Base-by-base conservation (phyloP, 2,888 invertebrate species). In the Chloromyia formosa region DNA sequence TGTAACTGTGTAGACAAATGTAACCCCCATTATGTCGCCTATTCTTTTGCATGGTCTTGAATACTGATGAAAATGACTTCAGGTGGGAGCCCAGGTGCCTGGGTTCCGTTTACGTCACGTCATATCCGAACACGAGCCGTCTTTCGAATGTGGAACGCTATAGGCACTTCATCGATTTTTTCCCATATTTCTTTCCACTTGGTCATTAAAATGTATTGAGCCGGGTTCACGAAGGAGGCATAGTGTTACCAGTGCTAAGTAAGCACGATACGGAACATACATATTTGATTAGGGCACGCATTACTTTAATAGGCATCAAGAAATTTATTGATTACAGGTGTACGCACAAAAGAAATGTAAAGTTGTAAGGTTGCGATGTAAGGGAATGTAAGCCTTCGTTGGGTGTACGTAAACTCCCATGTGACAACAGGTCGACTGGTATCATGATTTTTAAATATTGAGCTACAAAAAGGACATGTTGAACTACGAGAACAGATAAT, bases 301-400 rank as follows among this genome's bases (percentile, higher is more conserved):
- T 71, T 71, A 71, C 71, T 71, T 71, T 71, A 71, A 71, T 71
- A 40, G 35, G 20, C 54, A 56, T 71, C 71, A 71, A 56, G 71
- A 56, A 71, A 71, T 56, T 71, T 71, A 71, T 71, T 71, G 71
- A 71, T 71, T 71, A 58, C 56, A 58, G 71, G 56, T 71, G 56
- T 40, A 22, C 3, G 23, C 14, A 49, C 12, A 53, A 9, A 16
- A 23, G 54, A 14, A 14, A 53, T 53, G 56, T 16, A 9, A 18
- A 18, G 35, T 54, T 14, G 16, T 56, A 56, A 35, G 12, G 40
- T 35, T 54, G 54, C 7, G n/a, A 18, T 45, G 66, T 12, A 22
- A 18, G 58, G 42, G 14, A 5, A 66, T 35, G 56, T 53, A n/a
- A 35, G 7, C 7, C 27, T 35, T 35, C 7, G 27, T 2, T 7